A percentile compares a stretch with the other conserved stretches of the same genome.
These are phyloP conservation scores for Chaetops frenatus DNA, from an alignment of 2,113 vertebrate species.

Conservation along the genomic window DNA sequence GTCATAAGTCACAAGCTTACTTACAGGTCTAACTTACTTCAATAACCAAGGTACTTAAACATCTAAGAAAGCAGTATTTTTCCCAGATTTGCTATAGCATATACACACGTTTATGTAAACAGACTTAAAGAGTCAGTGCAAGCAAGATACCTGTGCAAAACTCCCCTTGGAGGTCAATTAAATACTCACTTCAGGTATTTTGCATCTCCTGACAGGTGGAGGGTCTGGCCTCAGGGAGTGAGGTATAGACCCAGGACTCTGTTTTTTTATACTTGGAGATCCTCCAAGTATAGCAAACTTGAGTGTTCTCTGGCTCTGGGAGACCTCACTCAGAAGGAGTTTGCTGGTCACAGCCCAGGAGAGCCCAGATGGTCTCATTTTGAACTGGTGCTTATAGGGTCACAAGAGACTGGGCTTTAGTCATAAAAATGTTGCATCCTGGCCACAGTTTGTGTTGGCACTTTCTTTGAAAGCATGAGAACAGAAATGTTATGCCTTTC, in stretches of 20 bases:
- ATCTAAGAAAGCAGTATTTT: background rate
- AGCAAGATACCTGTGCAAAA: background rate
- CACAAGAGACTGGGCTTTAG: background rate
- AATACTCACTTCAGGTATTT: background rate
- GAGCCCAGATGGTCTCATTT: background rate
- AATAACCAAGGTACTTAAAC: background rate
- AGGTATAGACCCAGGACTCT: rapidly evolving
- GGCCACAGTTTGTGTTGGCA: background rate
- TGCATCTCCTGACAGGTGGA: background rate
- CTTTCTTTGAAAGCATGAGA: background rate
- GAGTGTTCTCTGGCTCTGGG: background rate
- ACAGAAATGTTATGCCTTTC: background rate
- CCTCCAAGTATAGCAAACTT: background rate
- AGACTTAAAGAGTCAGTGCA: background rate
- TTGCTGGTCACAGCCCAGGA: background rate
- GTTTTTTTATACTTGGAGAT: rapidly evolving
- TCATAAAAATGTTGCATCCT: rapidly evolving
- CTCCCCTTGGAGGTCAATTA: background rate
- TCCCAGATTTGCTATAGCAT: background rate
- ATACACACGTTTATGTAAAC: background rate
- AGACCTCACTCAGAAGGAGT: background rate
- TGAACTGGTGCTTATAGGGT: background rate
- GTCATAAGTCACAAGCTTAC: background rate
- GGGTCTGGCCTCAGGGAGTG: background rate
- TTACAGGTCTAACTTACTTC: background rate